Base-by-base conservation (phyloP, 2,888 invertebrate species). In the Tuberolachnus salignus region DNA sequence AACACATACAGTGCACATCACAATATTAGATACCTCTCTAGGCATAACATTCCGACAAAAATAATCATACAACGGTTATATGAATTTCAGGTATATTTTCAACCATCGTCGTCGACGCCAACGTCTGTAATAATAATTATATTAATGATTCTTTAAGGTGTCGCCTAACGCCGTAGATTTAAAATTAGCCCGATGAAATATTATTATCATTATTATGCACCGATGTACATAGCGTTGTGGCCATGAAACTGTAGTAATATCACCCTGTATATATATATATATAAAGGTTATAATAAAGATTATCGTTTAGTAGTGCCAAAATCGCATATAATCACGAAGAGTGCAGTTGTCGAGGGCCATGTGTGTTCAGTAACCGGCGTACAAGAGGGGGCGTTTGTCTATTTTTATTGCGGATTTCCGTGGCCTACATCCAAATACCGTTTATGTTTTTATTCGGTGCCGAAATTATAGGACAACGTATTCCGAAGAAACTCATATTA, bases 331-430 rank as follows among this genome's bases (percentile, higher is more conserved):
- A 73, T 21, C 72, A 34, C 61, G 34, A 34, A 61, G 26, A 63
- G 49, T 61, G 72, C 72, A 61, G 34, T 73, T 61, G 21, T 51
- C 10, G 49, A 49, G 59, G 59, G 61, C 72, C 72, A 72, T 61
- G 72, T 72, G 71, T 71, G 10, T 49, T n/a, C n/a, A 46, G 9
- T 14, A 16, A 6, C 51, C 16, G 6, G 53, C 19, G 10, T n/a
- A 71, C 19, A 46, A 42, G 51, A 63, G 63, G 42, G 63, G 63
- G 73, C 73, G 64, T 63, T 74, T 53, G 44, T 74, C 73, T 74
- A 74, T 74, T 74, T 74, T 74, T 64, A 64, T 74, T 74, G 73
- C 63, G 8, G 64, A 74, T 74, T 44, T 74, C 44, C 53, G 21
- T 74, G 73, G 73, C 16, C 6, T 1, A 44, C 21, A 21, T 21